Evolutionary conservation across 2,113 vertebrate species (phyloP), one percentile per base, ranked within the genome.

Genomic region (Antechinus stuartii): DNA sequence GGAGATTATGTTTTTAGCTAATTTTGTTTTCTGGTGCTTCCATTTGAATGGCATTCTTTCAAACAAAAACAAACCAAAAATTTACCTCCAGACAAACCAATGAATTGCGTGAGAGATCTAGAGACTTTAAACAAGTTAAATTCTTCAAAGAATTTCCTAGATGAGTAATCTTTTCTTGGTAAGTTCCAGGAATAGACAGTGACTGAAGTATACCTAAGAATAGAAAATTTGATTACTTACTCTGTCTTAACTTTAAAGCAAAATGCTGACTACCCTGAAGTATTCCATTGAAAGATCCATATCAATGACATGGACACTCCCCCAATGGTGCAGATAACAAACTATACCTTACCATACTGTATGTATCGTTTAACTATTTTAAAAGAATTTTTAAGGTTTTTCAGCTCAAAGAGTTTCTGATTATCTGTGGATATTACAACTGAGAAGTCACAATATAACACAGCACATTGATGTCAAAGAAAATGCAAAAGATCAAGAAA

Each of bases 101-200:
- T 2, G 98, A 98, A 97, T 99, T 99, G 42, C 98, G 98, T 47
- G 99, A 99, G 7, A 99, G 98, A 94, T 99, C 98, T 95, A 99
- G 97, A 95, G 97, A 98, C 94, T 99, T 99, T 30, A 99, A 97
- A n/a, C 98, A 97, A 24, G 98, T 97, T 89, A 99, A 98, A 91
- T 98, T 98, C 96, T 98, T 98, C 89, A 99, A 93, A 90, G 98
- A 98, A 90, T 97, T 98, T 97, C 98, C 99, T 90, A 99, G 97
- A 97, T 98, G 96, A 94, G 97, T 96, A 1, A 99, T 99, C 97
- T 99, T 99, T 94, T 99, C 98, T 96, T 99, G 98, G 24, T 98
- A 98, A 1, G 98, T 98, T 91, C 99, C 99, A 52, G 99, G 99
- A 49, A 99, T 97, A 93, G 98, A 98, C 89, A 99, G 96, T n/a